A percentile compares a stretch with the other conserved stretches of the same genome.
Conservation (phyloP, 2,113 vertebrate genomes). For the Camelus bactrianus region DNA sequence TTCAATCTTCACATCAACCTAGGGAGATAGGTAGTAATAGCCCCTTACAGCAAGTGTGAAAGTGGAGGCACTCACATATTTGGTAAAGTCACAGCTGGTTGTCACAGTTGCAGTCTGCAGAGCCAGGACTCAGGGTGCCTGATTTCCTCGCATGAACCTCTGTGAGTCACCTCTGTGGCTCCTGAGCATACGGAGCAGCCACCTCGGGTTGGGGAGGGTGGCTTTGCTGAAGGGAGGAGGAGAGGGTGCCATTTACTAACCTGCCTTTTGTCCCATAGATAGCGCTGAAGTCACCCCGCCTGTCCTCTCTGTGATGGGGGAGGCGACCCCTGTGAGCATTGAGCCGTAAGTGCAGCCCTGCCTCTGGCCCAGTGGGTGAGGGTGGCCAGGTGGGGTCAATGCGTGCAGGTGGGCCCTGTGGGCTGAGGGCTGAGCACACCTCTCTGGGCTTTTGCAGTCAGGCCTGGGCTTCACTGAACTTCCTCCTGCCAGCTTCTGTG, state of each 20-base stretch:
- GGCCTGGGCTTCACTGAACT: not conserved
- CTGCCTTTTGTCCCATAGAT: slow-evolving; percentile 87
- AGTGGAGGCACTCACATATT: not conserved
- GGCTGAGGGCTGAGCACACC: not conserved
- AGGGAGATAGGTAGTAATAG: not conserved
- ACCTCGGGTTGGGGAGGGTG: not conserved
- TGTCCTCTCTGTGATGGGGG: slow-evolving; percentile 93
- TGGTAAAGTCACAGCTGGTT: not conserved
- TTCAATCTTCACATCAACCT: not conserved
- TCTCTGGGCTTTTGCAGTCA: not conserved
- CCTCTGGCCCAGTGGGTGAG: not conserved
- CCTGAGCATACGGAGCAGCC: not conserved
- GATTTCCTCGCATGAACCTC: not conserved
- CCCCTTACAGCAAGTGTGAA: slow-evolving; percentile 25
- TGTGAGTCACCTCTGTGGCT: not conserved
- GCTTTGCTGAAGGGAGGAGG: not conserved
- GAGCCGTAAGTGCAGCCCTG: slow-evolving; percentile 95
- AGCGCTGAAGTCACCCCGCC: slow-evolving; percentile 97
- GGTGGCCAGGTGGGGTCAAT: not conserved
- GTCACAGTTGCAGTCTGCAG: not conserved
- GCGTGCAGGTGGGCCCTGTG: not conserved
- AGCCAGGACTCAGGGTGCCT: not conserved
- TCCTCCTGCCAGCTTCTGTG: not conserved
- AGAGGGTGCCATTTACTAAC: not conserved
- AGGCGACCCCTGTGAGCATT: slow-evolving; percentile 97